Conservation (phyloP, 2,113 vertebrate species). For the Lycaon pictus region DNA sequence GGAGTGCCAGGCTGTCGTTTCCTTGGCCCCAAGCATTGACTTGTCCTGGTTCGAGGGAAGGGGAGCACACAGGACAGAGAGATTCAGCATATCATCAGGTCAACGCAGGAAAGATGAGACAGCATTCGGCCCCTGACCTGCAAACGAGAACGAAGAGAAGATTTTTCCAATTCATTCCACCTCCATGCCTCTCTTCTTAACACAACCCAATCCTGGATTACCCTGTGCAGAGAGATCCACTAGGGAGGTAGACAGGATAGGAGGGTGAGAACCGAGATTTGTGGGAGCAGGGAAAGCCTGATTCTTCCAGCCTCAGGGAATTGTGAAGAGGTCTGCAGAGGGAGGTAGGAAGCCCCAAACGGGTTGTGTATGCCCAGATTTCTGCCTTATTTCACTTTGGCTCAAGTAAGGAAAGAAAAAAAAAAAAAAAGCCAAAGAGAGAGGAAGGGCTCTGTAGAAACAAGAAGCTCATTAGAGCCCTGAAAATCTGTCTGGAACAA, state of each 20-base stretch:
- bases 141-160: neutral
- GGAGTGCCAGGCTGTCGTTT: neutral
- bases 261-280: neutral
- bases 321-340: neutral
- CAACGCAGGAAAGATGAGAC: neutral
- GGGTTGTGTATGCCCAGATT: neutral
- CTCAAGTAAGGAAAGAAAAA: neutral
- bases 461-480: neutral
- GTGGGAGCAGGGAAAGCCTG: neutral
- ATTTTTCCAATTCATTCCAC: neutral
- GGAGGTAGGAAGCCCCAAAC: neutral
- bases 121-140: neutral
- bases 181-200: neutral
- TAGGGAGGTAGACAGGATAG: neutral
- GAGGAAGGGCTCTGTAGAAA: neutral
- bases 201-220: neutral
- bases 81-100: too few relatives aligned
- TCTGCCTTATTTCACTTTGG: neutral
- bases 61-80: neutral
- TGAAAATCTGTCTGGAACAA: neutral
- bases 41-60: neutral
- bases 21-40: neutral
- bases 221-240: neutral
- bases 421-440: neutral
- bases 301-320: neutral